Conservation (phyloP, 2,888 invertebrate genomes). For the Panorpa germanica region DNA sequence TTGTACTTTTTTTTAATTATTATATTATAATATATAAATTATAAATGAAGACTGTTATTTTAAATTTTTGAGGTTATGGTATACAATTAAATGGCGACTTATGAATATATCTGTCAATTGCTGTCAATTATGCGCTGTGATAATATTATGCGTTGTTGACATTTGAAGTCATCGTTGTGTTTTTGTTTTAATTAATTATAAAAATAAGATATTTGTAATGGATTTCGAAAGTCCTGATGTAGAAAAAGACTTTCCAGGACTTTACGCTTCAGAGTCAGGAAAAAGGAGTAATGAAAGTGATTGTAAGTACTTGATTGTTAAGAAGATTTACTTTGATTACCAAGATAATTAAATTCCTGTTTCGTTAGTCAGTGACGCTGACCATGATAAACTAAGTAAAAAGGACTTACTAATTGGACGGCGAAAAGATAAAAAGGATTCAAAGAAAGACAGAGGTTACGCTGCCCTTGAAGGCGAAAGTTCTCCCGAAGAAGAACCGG, state of each 20-base stretch:
- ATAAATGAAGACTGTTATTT: no score
- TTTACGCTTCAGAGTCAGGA: constrained; percentile 65
- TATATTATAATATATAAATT: no score
- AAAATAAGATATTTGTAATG: no score
- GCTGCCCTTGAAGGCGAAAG: constrained; percentile 86
- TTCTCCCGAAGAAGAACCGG: constrained; percentile 74
- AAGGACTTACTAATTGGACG: constrained; percentile 61
- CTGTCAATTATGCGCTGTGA: no score
- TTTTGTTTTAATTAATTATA: no score
- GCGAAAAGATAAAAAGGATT: constrained; percentile 68
- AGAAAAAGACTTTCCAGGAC: constrained; percentile 76
- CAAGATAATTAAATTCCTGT: constrained; percentile 8
- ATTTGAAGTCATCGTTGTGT: no score
- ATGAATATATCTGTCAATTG: no score
- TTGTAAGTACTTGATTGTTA: constrained; percentile 34
- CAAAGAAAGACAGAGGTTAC: constrained; percentile 76
- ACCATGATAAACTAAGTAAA: constrained; percentile 58
- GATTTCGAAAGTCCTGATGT: constrained; percentile 79
- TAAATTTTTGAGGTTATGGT: no score
- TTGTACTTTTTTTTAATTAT: no score
- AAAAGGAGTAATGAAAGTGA: constrained; percentile 67
- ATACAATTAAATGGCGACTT: no score
- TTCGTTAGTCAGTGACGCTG: constrained; percentile 57
- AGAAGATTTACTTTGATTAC: constrained; percentile 10
- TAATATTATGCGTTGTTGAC: no score